These are phyloP conservation scores for Bergia puertoricense DNA, from an alignment of 92 coral and sea anemone species.

Conservation along the genomic window DNA sequence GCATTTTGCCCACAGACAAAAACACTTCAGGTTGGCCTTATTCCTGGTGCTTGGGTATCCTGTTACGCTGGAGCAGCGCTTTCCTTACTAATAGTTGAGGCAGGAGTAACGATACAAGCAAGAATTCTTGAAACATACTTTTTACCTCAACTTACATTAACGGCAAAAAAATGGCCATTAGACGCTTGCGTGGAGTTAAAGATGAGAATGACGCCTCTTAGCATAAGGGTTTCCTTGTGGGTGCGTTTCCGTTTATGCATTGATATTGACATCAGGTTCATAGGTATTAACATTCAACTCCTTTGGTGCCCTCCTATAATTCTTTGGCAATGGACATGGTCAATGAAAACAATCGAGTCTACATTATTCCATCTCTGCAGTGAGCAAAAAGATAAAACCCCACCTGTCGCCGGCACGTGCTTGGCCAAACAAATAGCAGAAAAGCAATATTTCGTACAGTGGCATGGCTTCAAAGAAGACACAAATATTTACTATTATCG, in stretches of 20 bases:
- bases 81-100: constrained; percentile 58
- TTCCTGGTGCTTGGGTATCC: constrained; percentile 89
- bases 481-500: constrained; percentile 63
- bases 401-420: constrained; percentile 72
- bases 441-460: constrained; percentile 69
- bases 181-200: constrained; percentile 74
- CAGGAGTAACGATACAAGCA: constrained; percentile 83
- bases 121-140: constrained; percentile 76
- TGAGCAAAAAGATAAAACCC: constrained; percentile 53
- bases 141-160: constrained; percentile 60
- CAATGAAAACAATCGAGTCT: constrained; percentile 57
- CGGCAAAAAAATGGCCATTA: constrained; percentile 66
- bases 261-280: constrained; percentile 50
- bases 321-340: constrained; percentile 75
- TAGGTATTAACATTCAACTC: constrained; percentile 41
- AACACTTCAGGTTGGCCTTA: constrained; percentile 58
- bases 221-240: constrained; percentile 79
- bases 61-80: constrained; percentile 72
- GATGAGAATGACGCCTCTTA: constrained; percentile 68
- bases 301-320: constrained; percentile 67
- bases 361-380: constrained; percentile 59
- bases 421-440: constrained; percentile 76
- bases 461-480: constrained; percentile 85
- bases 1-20: constrained; percentile 55
- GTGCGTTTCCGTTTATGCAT: constrained; percentile 60